phyloP scores from a whole-genome alignment of 2,113 vertebrate genomes.

The Hippocampus abdominalis region DNA sequence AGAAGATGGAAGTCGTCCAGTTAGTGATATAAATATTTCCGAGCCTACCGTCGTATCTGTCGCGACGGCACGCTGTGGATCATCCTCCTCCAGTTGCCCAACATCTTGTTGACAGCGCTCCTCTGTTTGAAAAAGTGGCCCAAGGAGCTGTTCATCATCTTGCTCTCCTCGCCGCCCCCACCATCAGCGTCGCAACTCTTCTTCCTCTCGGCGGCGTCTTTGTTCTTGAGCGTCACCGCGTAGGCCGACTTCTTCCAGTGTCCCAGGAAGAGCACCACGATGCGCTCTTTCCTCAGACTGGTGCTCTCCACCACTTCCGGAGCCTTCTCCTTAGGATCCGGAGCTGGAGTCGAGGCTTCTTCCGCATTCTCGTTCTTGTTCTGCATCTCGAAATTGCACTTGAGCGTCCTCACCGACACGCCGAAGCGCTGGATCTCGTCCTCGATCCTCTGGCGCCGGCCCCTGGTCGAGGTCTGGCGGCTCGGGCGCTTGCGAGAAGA shows the following conservation, averaged over 20 bases:
- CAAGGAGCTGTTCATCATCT: slow-evolving; percentile 65
- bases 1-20: not conserved
- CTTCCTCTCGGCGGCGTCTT: slow-evolving; percentile 59
- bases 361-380: slow-evolving; percentile 28
- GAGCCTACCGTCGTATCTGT: slow-evolving; percentile 68
- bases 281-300: slow-evolving; percentile 85
- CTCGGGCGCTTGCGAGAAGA: slow-evolving; percentile 68
- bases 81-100: slow-evolving; percentile 81
- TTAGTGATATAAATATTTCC: not conserved
- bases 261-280: slow-evolving; percentile 85
- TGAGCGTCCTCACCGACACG: slow-evolving; percentile 84
- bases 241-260: slow-evolving; percentile 91
- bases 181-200: slow-evolving; percentile 24
- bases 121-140: slow-evolving; percentile 82
- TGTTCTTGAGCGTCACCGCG: slow-evolving; percentile 64
- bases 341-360: slow-evolving; percentile 28
- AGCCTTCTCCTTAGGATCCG: slow-evolving; percentile 66
- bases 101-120: slow-evolving; percentile 78
- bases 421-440: slow-evolving; percentile 85
- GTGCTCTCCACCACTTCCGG: slow-evolving; percentile 64
- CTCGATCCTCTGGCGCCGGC: slow-evolving; percentile 73
- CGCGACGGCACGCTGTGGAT: slow-evolving; percentile 75
- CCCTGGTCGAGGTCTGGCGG: slow-evolving; percentile 40
- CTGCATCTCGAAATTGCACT: slow-evolving; percentile 81
- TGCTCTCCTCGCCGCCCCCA: slow-evolving; percentile 36